A percentile compares a stretch with the other conserved stretches of the same genome.
Conservation (phyloP, 2,113 vertebrate species). For the Morone chrysops region DNA sequence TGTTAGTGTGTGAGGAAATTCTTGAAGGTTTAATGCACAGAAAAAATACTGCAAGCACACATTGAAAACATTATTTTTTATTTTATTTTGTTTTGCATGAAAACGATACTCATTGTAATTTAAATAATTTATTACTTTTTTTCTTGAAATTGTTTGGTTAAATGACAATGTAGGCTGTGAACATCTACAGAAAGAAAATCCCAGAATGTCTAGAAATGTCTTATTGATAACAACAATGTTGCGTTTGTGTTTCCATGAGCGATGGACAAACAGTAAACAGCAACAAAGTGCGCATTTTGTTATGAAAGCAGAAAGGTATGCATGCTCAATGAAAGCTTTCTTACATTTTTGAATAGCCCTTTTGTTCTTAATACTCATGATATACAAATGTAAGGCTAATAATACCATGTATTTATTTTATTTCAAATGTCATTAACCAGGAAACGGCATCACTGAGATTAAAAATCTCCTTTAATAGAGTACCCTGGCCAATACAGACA, state of each 20-base stretch:
- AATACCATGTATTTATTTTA: too few relatives aligned
- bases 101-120: not conserved
- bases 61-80: not conserved
- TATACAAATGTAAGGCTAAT: not conserved
- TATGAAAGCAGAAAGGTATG: constrained; percentile 1
- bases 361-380: not conserved
- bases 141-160: not conserved
- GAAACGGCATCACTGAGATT: too few relatives aligned
- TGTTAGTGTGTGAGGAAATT: not conserved
- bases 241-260: not conserved
- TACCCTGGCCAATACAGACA: too few relatives aligned
- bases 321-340: not conserved
- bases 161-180: not conserved
- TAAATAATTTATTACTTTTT: not conserved
- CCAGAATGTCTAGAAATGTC: not conserved
- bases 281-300: not conserved
- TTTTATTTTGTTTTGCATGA: not conserved
- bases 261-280: constrained; percentile 16
- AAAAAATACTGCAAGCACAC: constrained; percentile 1
- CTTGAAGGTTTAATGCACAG: not conserved
- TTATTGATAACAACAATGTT: not conserved
- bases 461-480: too few relatives aligned
- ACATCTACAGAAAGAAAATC: not conserved
- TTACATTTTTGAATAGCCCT: not conserved
- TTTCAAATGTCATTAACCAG: too few relatives aligned